These are phyloP conservation scores for Morone chrysops DNA, from an alignment of 2,113 vertebrate species.

Conservation along the genomic window DNA sequence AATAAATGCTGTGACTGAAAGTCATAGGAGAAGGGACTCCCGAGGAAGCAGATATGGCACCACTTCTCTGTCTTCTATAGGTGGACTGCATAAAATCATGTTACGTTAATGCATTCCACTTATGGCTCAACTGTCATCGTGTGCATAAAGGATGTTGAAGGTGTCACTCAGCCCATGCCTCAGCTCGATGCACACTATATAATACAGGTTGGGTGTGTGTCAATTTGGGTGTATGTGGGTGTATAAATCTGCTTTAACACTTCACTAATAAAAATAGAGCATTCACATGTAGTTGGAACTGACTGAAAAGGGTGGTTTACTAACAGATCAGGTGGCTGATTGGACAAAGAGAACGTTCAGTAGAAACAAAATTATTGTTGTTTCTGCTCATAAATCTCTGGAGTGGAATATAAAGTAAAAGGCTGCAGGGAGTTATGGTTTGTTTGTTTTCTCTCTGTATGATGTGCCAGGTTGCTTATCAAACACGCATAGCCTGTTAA, in stretches of 20 bases:
- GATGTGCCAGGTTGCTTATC: constrained; percentile 41
- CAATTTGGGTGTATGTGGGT: background rate
- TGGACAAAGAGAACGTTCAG: background rate
- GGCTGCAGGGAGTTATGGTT: constrained; percentile 11
- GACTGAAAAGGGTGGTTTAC: background rate
- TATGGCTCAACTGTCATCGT: background rate
- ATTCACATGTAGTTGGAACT: background rate
- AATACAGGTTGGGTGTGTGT: constrained; percentile 1
- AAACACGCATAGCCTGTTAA: constrained; percentile 37
- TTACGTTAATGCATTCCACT: constrained; percentile 32
- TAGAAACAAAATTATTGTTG: background rate
- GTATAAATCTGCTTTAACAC: constrained; percentile 6
- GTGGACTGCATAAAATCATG: constrained; percentile 16
- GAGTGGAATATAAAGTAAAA: constrained; percentile 1
- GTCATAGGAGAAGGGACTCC: constrained; percentile 27
- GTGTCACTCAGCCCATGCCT: constrained; percentile 16
- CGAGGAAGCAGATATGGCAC: background rate
- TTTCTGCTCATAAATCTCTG: background rate
- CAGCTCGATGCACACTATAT: background rate
- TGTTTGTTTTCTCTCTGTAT: background rate
- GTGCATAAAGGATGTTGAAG: constrained; percentile 4
- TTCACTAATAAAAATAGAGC: constrained; percentile 29
- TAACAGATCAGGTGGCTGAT: background rate
- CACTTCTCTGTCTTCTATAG: constrained; percentile 27
- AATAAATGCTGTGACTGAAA: constrained; percentile 44